Percentiles rank a stretch among this genome's conserved stretches.
Evolutionary conservation across 2,113 vertebrate genomes (phyloP).

Genomic region (Python bivittatus): DNA sequence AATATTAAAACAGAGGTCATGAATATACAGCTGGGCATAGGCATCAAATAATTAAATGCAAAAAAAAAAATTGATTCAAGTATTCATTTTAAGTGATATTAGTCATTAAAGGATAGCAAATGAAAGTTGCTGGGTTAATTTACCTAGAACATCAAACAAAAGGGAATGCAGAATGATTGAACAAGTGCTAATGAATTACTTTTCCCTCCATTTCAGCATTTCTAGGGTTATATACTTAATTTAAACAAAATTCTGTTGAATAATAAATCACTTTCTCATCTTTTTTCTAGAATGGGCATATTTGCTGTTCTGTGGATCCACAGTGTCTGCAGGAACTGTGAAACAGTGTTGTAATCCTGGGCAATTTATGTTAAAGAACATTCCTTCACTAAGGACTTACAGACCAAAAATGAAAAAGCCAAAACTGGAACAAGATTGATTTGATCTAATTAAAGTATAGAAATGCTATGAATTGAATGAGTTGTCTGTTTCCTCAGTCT

Average conservation of each 20-base stretch:
- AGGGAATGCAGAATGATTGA: background rate
- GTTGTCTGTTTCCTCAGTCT: constrained; percentile 52
- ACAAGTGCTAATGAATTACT: background rate
- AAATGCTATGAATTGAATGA: constrained; percentile 52
- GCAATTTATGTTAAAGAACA: constrained; percentile 74
- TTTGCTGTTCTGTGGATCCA: constrained; percentile 99
- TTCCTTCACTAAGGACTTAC: constrained; percentile 64
- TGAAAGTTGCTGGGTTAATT: background rate
- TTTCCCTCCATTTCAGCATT: background rate
- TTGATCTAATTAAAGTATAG: constrained; percentile 64
- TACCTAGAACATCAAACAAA: background rate
- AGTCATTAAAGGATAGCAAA: background rate
- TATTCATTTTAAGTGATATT: background rate
- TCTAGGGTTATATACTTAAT: background rate
- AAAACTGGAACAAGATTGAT: constrained; percentile 63
- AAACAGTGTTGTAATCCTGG: constrained; percentile 61
- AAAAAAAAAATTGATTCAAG: background rate
- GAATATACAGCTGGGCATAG: no score
- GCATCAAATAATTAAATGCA: background rate
- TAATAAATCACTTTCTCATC: constrained; percentile 17
- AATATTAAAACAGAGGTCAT: background rate
- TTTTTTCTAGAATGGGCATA: constrained; percentile 88
- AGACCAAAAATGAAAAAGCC: constrained; percentile 73
- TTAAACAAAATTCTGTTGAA: constrained; percentile 27
- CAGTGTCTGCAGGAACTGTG: constrained; percentile 96